phyloP scores from a whole-genome alignment of 2,113 vertebrate genomes.

The Platanista minor region DNA sequence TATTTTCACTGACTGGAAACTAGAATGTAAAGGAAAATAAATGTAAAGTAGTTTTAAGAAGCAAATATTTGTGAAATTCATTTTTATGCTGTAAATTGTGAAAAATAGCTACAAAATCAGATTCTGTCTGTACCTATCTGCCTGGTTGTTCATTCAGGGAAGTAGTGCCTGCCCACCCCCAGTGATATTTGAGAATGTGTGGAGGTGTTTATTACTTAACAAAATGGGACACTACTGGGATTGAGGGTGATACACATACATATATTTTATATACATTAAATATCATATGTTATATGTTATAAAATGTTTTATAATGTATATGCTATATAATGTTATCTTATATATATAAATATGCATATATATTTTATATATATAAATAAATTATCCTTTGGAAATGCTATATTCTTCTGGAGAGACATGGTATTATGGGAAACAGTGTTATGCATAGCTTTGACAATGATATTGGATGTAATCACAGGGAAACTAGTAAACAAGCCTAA shows the following conservation, averaged over 20 bases:
- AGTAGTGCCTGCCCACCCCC: not conserved
- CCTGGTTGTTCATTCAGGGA: not conserved
- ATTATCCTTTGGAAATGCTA: not conserved
- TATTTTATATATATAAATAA: not conserved
- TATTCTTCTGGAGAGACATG: not conserved
- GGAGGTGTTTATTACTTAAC: not conserved
- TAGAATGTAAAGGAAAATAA: not conserved
- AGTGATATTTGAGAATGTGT: not conserved
- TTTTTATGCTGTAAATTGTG: not conserved
- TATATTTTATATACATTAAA: not conserved
- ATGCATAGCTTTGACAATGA: not conserved
- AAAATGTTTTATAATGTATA: not conserved
- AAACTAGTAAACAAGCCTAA: not conserved
- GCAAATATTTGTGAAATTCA: not conserved
- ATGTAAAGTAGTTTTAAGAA: not conserved
- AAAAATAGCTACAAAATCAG: not conserved
- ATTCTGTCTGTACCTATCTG: not conserved
- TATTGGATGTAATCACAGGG: not conserved
- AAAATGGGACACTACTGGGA: not conserved
- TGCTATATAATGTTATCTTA: not conserved
- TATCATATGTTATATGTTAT: not conserved
- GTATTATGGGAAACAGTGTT: not conserved
- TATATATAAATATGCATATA: not conserved
- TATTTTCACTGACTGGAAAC: conserved; percentile 17
- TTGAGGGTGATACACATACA: not conserved